Percentiles rank a stretch among this genome's conserved stretches.
Conservation (phyloP, 2,797 vertebrate species). For the Podargus strigoides region DNA sequence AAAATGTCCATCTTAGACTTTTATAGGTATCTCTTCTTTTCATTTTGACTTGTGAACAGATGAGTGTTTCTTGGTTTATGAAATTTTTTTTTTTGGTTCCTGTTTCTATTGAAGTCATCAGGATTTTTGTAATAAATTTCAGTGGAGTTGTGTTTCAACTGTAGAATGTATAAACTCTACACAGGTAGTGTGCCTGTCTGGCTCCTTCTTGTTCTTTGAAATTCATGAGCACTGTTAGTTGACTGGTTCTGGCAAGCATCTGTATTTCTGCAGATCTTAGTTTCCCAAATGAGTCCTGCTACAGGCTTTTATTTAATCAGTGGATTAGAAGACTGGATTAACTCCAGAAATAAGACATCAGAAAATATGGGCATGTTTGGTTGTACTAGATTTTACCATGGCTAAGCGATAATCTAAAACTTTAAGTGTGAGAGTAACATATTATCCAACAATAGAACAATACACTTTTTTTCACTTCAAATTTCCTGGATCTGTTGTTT, state of each 20-base stretch:
- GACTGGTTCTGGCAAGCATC: slow-evolving; percentile 9
- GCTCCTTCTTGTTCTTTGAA: background rate
- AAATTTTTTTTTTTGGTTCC: background rate
- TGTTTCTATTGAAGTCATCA: background rate
- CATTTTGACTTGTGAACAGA: background rate
- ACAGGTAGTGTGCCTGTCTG: background rate
- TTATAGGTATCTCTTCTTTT: background rate
- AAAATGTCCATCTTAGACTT: background rate
- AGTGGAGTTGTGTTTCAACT: background rate
- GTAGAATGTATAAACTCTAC: background rate
- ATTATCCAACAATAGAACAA: background rate
- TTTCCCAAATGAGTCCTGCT: slow-evolving; percentile 1
- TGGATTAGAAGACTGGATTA: background rate
- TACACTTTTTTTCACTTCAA: background rate
- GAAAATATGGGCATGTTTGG: background rate
- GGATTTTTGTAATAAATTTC: background rate
- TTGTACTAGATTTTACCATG: background rate
- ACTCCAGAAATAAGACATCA: slow-evolving; percentile 10
- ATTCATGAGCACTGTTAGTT: slow-evolving; percentile 2
- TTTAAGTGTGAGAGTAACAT: background rate
- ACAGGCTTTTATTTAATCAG: slow-evolving; percentile 17
- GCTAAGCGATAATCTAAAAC: background rate
- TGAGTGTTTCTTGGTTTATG: background rate
- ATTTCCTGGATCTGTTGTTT: background rate
- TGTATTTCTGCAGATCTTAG: background rate